Evolutionary conservation across 2,888 invertebrate genomes (phyloP).

Genomic region (Teinopalpus imperialis): DNA sequence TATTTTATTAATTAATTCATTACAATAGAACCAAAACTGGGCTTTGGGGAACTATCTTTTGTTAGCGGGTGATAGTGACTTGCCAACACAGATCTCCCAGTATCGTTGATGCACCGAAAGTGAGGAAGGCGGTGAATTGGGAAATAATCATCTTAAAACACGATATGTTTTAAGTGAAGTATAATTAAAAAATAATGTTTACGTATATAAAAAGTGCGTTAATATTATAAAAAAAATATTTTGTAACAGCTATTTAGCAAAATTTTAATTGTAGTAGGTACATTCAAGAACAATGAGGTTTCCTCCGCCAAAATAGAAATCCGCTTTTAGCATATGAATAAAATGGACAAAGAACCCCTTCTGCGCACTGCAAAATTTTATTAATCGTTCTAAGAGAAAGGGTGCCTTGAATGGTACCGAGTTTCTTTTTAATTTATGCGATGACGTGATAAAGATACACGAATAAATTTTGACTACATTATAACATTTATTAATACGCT

Average conservation of each 20-base stretch:
- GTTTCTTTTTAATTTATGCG: slow-evolving; percentile 26
- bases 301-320: slow-evolving; percentile 54
- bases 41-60: slow-evolving; percentile 69
- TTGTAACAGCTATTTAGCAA: slow-evolving; percentile 12
- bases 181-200: too few species aligned
- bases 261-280: slow-evolving; percentile 9
- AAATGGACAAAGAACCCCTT: slow-evolving; percentile 68
- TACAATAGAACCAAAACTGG: slow-evolving; percentile 75
- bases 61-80: slow-evolving; percentile 63
- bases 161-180: too few species aligned
- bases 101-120: slow-evolving; percentile 34
- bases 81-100: slow-evolving; percentile 54
- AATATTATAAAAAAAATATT: too few species aligned
- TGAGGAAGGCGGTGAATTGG: slow-evolving; percentile 16
- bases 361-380: slow-evolving; percentile 60
- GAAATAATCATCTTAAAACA: too few species aligned
- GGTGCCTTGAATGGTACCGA: slow-evolving; percentile 28
- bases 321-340: slow-evolving; percentile 76
- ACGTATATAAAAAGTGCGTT: too few species aligned
- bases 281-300: slow-evolving; percentile 60
- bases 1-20: slow-evolving; percentile 81
- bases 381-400: slow-evolving; percentile 50
- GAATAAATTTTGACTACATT: slow-evolving; percentile 8
- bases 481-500: neutral
- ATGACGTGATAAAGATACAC: slow-evolving; percentile 18